Evolutionary conservation across 2,888 invertebrate species (phyloP), one percentile per base, ranked within the genome.

Genomic region (Gymnoscelis rufifasciata): DNA sequence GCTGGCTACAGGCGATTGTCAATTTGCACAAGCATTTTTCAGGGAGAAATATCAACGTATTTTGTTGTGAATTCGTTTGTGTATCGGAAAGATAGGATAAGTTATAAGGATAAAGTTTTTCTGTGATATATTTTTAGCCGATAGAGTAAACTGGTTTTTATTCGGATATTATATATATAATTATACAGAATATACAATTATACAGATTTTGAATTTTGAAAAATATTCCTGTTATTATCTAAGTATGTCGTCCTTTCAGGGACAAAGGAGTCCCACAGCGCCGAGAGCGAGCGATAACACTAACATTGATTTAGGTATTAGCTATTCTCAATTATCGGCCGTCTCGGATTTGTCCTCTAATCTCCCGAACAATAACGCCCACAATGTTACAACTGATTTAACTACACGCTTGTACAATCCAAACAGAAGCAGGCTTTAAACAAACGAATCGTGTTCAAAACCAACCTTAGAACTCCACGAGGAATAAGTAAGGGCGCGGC

Each of bases 11-110:
- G 43, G 39, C 30, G 31, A 38, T 28, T 38, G 44, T 33, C 50
- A 30, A 50, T 50, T 46, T 42, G 38, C 44, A 50, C 28, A 19
- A 14, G n/a, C 19, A 49, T 49, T 40, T 43, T 37, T 49, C 40
- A 39, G 30, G 11, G 29, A 40, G 31, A 39, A 35, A 33, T 27
- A 38, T 27, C 29, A 26, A 47, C 29, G 11, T 39, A 33, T 26
- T 39, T n/a, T 7, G 10, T 2, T 7, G 15, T 24, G 24, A 28
- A 12, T 30, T n/a, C 12, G 23, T 15, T 26, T 11, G 31, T 15
- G 11, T 38, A 19, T 29, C 29, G 29, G 31, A 14, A 4, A 12
- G 1, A 3, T 8, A 31, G 8, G 8, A 13, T 26, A 26, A 2
- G 7, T 13, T 31, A 8, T 31, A 2, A 8, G 12, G 12, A 29